A percentile compares a stretch with the other conserved stretches of the same genome.
These are phyloP conservation scores for Nemurella pictetii DNA, from an alignment of 2,888 invertebrate species.

Conservation along the genomic window DNA sequence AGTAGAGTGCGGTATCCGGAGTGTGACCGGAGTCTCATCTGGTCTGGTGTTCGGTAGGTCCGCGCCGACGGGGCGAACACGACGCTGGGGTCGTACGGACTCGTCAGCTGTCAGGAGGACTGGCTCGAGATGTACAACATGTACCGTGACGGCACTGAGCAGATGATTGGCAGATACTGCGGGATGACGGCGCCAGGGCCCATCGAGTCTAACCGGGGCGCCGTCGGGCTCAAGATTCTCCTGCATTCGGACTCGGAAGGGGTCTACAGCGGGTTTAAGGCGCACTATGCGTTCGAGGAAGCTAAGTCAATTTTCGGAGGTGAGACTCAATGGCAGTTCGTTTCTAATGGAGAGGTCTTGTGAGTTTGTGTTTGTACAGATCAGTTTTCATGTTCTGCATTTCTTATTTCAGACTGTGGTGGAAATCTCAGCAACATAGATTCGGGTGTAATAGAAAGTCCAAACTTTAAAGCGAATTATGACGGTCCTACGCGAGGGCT, in stretches of 20 bases:
- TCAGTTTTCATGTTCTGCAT: conserved; percentile 38
- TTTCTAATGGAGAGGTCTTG: not conserved
- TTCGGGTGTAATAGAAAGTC: conserved; percentile 83
- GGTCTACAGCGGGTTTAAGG: conserved; percentile 95
- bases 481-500: conserved; percentile 77
- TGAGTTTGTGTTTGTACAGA: not conserved
- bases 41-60: conserved; percentile 51
- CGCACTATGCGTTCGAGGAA: conserved; percentile 89
- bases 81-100: conserved; percentile 73
- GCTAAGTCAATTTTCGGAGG: conserved; percentile 84
- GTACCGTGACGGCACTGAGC: conserved; percentile 79
- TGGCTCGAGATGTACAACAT: conserved; percentile 93
- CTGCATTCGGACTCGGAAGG: conserved; percentile 85
- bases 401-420: conserved; percentile 72
- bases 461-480: conserved; percentile 89
- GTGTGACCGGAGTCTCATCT: too few relatives aligned
- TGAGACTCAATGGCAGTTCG: conserved; percentile 43
- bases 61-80: conserved; percentile 79
- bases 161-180: conserved; percentile 90
- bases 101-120: conserved; percentile 83
- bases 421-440: conserved; percentile 84
- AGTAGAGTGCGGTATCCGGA: too few relatives aligned
- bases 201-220: conserved; percentile 87
- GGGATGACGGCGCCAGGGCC: conserved; percentile 91
- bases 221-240: conserved; percentile 83